Base-by-base conservation (phyloP, 2,113 vertebrate genomes). In the Naja naja region DNA sequence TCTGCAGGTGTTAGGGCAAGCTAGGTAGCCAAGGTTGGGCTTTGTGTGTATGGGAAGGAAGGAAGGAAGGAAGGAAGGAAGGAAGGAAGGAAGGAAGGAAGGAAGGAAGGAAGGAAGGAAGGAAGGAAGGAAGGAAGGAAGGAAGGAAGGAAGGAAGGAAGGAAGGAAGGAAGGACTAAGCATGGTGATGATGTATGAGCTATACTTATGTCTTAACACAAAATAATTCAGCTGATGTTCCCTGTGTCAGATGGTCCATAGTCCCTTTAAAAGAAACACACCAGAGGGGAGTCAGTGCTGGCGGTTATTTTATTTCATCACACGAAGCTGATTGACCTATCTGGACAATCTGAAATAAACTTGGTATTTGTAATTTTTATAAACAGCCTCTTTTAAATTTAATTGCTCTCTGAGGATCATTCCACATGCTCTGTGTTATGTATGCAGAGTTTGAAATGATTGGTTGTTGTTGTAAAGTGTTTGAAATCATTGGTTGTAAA, bases 301-400 rank as follows among this genome's bases (percentile, higher is more conserved):
- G 49, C 0, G 16, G 9, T 47, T 55, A 7, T 30, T 86, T n/a
- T 85, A 12, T 45, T 85, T 90, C 69, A 25, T 58, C 34, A 90
- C 52, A 85, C 7, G 14, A 34, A 3, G 2, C 43, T 90, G 74
- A 45, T 22, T 85, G 92, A 58, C 81, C 87, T 89, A 60, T 43
- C 81, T 39, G n/a, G 23, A 64, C 52, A 90, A 86, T 87, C 81
- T 22, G 81, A 93, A 53, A 64, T 52, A 43, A 87, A 87, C 43
- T 52, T 90, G 53, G 89, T 89, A 8, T 90, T 87, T 49, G 55
- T 43, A 86, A 86, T 87, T 87, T 87, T 39, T 90, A 93, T 52
- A 53, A 87, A 86, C 45, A 53, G 55, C 43, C 74, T 18, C 89
- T 87, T 90, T 64, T 47, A 49, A 9, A 39, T 87, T 64, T 86